A percentile compares a stretch with the other conserved stretches of the same genome.
These are phyloP conservation scores for Falco biarmicus DNA, from an alignment of 2,797 vertebrate species.

Conservation along the genomic window DNA sequence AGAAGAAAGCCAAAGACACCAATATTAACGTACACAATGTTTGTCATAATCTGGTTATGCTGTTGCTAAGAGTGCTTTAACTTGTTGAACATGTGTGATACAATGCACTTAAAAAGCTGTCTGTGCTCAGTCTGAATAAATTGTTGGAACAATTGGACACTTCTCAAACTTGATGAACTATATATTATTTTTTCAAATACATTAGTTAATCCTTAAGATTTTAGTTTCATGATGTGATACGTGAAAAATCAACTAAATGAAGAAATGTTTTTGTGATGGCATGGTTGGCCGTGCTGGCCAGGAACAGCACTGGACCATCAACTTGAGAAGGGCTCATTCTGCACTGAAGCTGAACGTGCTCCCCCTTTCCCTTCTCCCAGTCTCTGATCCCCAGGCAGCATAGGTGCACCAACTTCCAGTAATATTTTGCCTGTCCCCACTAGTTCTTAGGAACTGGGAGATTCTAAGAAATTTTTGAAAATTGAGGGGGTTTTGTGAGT, in stretches of 20 bases:
- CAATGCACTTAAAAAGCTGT: background rate
- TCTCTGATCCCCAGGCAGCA: background rate
- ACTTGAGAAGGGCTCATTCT: background rate
- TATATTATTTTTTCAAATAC: background rate
- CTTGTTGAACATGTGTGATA: rapidly evolving
- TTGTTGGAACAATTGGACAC: background rate
- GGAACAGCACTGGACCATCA: background rate
- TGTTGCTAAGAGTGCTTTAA: background rate
- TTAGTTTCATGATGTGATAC: background rate
- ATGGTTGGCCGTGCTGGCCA: background rate
- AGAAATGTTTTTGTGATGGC: background rate
- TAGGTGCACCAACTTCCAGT: background rate
- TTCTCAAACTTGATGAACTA: background rate
- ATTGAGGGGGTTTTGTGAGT: background rate
- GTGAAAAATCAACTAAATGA: background rate
- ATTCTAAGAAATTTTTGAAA: background rate
- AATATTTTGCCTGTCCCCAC: background rate
- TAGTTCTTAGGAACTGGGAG: background rate
- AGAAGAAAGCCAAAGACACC: background rate
- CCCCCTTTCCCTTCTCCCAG: background rate
- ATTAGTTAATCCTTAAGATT: background rate
- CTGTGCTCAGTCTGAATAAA: background rate
- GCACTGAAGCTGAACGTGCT: rapidly evolving
- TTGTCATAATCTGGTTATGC: background rate
- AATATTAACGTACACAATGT: background rate